These are phyloP conservation scores for Lycocorax pyrrhopterus DNA, from an alignment of 2,113 vertebrate genomes.

Conservation along the genomic window DNA sequence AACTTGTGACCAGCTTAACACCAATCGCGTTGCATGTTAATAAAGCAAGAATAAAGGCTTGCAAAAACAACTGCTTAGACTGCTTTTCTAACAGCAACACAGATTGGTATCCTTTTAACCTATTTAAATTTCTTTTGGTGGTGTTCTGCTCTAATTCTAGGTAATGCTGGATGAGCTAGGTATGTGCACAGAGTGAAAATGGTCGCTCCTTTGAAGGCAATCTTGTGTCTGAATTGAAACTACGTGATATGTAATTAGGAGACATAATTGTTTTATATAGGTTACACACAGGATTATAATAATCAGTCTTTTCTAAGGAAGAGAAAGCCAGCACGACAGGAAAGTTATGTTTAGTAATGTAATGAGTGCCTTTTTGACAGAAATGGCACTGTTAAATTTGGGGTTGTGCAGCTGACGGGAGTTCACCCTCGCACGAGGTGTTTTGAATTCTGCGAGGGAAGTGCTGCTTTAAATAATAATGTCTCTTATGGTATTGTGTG, in stretches of 20 bases:
- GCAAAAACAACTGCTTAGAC: not conserved
- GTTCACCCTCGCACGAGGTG: not conserved
- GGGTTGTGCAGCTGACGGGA: not conserved
- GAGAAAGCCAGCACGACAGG: not conserved
- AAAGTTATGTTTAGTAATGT: not conserved
- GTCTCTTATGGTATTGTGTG: not conserved
- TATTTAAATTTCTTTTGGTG: not conserved
- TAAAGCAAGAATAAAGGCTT: not conserved
- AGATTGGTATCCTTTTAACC: not conserved
- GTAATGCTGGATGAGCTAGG: not conserved
- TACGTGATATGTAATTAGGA: not conserved
- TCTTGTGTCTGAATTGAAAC: not conserved
- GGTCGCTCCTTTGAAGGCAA: not conserved
- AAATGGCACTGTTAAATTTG: not conserved
- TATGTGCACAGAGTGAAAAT: not conserved
- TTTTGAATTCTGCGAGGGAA: not conserved
- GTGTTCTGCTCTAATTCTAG: not conserved
- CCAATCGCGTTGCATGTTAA: not conserved
- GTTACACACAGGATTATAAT: conserved; percentile 9
- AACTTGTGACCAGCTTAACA: not conserved
- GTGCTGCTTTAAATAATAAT: not conserved
- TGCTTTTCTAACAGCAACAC: not conserved
- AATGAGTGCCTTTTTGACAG: not conserved
- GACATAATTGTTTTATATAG: conserved; percentile 4
- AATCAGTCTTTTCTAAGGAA: not conserved